Base-by-base conservation (phyloP, 2,797 vertebrate species). In the Phyllotis vaccarum region DNA sequence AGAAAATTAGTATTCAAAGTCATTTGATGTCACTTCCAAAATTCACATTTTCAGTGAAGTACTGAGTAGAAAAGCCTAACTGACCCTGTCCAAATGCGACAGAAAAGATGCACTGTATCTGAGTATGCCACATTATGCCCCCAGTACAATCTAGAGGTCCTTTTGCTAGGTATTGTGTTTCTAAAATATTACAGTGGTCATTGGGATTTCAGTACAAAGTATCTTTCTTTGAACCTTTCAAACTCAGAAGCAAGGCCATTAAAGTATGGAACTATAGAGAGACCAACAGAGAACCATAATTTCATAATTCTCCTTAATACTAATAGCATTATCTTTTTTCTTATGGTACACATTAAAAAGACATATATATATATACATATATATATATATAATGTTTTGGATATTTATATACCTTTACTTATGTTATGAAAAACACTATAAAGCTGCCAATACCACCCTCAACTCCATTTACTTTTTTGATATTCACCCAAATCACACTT, bases 291-390 rank as follows among this genome's bases (percentile, higher is more conserved):
- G 40, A 93, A n/a, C 29, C 40, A 34, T 31, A 31, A 14, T 86
- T 93, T 87, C 86, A 64, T 90, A 86, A 74, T 92, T 95, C 2
- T 52, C 4, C 52, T 79, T 89, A 86, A 70, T 92, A 60, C 62
- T 82, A 7, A 62, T 93, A 68, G 49, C 11, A 21, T 64, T 80
- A 10, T 34, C 29, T 27, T 75, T 94, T 74, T 88, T 92, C 74
- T 92, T 87, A 29, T 16, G 64, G 21, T 34, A 78, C 60, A 93
- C 5, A 72, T 66, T 79, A n/a, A 96, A 95, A 78, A 80, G 34
- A 29, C 16, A 91, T 70, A 34, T 60, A 31, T 85, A 24, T 74
- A 37, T 80, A 14, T n/a, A 29, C 16, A 91, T 70, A 34, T 60
- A 31, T 85, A 24, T 74, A 37, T 80, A 14, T n/a, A n/a, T n/a